These are phyloP conservation scores for Oxytorus armatus DNA, from an alignment of 2,888 invertebrate species.

Conservation along the genomic window DNA sequence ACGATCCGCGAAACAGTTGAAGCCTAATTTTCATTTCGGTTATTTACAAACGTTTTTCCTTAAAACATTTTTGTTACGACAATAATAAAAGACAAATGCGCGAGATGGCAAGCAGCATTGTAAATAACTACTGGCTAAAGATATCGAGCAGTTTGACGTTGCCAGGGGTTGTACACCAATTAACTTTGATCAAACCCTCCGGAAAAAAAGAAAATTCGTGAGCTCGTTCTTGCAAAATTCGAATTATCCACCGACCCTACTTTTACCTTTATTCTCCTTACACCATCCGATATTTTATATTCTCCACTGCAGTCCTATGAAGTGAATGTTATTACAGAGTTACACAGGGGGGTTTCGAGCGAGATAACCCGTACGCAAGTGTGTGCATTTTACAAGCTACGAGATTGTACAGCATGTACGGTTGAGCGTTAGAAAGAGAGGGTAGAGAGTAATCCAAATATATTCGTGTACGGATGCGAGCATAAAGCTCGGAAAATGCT, in stretches of 20 bases:
- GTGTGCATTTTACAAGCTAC: conserved; percentile 50
- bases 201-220: not conserved
- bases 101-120: too few relatives aligned
- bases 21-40: too few relatives aligned
- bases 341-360: too few relatives aligned
- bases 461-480: conserved; percentile 66
- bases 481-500: conserved; percentile 74
- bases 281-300: conserved; percentile 12
- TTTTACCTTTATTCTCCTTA: conserved; percentile 24
- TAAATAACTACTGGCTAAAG: too few relatives aligned
- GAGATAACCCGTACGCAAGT: conserved; percentile 21
- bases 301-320: conserved; percentile 13
- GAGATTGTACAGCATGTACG: conserved; percentile 14
- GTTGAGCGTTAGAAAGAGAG: not conserved
- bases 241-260: conserved; percentile 24
- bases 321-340: conserved; percentile 55
- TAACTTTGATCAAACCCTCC: not conserved
- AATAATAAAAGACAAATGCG: too few relatives aligned
- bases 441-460: conserved; percentile 62
- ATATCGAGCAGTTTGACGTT: too few relatives aligned
- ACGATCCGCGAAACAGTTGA: too few relatives aligned
- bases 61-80: too few relatives aligned
- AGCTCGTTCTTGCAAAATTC: conserved; percentile 27
- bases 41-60: too few relatives aligned
- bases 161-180: not conserved